These are phyloP conservation scores for Brachionus rubens DNA, from an alignment of 1,140 invertebrate species.

Conservation along the genomic window DNA sequence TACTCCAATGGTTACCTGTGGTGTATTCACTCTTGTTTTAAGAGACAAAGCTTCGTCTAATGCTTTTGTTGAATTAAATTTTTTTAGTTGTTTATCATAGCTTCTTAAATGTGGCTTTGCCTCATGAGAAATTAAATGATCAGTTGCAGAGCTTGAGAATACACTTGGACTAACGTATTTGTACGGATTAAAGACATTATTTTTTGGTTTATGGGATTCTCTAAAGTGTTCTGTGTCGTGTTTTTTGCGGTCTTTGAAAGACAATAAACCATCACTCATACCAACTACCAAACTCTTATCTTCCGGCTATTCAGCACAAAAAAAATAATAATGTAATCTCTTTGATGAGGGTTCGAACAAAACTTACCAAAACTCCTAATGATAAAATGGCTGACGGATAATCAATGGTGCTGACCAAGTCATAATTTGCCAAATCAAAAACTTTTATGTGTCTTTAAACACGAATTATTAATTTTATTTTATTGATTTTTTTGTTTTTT, in stretches of 20 bases:
- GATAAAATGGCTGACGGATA: conserved; percentile 86
- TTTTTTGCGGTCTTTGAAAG: conserved; percentile 72
- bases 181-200: conserved; percentile 32
- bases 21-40: conserved; percentile 63
- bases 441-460: conserved; percentile 77
- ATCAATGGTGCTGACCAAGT: conserved; percentile 79
- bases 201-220: neutral
- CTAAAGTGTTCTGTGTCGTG: conserved; percentile 49
- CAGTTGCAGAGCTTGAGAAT: conserved; percentile 36
- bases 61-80: conserved; percentile 77
- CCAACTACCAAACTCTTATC: conserved; percentile 81
- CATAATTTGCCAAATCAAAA: conserved; percentile 78
- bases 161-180: conserved; percentile 32
- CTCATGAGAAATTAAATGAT: conserved; percentile 52
- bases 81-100: conserved; percentile 71
- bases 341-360: neutral
- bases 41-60: conserved; percentile 67
- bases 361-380: conserved; percentile 72
- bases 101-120: conserved; percentile 51
- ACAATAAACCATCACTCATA: conserved; percentile 85
- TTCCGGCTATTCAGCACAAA: too few species aligned
- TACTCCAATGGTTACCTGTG: conserved; percentile 73
- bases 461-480: conserved; percentile 28
- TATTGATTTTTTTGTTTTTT: neutral
- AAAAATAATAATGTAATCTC: conserved; percentile 45